A percentile compares a stretch with the other conserved stretches of the same genome.
These are phyloP conservation scores for Poecile atricapillus DNA, from an alignment of 2,113 vertebrate species.

Conservation along the genomic window DNA sequence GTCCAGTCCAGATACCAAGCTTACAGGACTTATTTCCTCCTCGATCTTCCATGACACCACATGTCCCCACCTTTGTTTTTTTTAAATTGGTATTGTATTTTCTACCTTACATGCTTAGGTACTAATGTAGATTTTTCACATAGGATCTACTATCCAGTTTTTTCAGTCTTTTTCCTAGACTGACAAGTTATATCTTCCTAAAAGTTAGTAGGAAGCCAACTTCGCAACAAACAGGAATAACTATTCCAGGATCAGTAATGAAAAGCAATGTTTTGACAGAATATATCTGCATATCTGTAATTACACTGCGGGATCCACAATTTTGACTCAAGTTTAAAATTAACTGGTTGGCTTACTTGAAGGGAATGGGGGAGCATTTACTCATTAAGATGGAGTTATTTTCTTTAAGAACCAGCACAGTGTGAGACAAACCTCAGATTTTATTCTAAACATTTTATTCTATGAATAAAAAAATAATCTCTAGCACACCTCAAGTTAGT, in stretches of 20 bases:
- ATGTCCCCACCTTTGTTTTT: accelerated
- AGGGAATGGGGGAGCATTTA: background rate
- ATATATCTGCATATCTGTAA: background rate
- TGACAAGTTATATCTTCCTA: background rate
- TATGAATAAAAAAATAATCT: background rate
- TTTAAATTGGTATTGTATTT: background rate
- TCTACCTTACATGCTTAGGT: background rate
- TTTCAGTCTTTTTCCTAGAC: background rate
- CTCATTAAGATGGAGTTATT: background rate
- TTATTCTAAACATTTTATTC: background rate
- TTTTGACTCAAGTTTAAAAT: slow-evolving; percentile 4
- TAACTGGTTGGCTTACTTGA: background rate
- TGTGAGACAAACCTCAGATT: background rate
- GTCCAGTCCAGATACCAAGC: background rate
- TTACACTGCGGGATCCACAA: background rate
- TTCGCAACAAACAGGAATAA: background rate
- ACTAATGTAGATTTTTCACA: background rate
- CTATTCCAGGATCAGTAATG: background rate
- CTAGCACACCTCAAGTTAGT: background rate
- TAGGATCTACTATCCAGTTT: background rate
- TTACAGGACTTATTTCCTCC: background rate
- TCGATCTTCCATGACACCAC: background rate
- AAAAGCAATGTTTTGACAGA: slow-evolving; percentile 18
- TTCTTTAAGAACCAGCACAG: background rate
- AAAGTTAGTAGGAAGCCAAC: background rate